These are phyloP conservation scores for Myiopsitta monachus DNA, from an alignment of 2,113 vertebrate genomes.

Conservation along the genomic window DNA sequence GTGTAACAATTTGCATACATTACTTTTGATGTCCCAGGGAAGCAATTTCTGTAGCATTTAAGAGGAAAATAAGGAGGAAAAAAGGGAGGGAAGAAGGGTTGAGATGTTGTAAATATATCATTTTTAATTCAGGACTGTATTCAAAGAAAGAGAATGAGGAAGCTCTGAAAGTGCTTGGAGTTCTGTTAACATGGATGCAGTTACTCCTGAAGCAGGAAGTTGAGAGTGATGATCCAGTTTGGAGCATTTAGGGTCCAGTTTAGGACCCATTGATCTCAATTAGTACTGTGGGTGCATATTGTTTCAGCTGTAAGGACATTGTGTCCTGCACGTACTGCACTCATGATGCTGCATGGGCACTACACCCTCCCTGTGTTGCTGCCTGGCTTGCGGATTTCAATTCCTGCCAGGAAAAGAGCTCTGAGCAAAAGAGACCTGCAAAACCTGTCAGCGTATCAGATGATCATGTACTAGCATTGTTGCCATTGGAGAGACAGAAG, in stretches of 20 bases:
- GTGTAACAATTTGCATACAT: conserved; percentile 62
- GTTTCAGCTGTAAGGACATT: background rate
- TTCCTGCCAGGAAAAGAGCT: background rate
- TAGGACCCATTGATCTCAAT: background rate
- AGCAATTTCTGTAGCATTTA: conserved; percentile 34
- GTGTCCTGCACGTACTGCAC: background rate
- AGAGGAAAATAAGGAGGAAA: background rate
- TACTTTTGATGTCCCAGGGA: conserved; percentile 38
- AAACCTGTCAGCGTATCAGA: background rate
- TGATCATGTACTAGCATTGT: background rate
- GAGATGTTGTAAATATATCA: background rate
- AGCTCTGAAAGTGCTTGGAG: background rate
- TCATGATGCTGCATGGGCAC: rapidly evolving
- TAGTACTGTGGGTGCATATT: background rate
- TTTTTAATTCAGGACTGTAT: background rate
- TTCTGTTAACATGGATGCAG: background rate
- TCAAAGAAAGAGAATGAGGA: background rate
- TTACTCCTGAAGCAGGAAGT: background rate
- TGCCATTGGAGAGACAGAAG: background rate
- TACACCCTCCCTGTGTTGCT: background rate
- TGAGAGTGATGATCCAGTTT: background rate
- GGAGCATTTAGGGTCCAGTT: background rate
- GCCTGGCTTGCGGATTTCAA: background rate
- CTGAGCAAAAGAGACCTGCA: background rate
- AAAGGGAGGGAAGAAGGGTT: background rate